These are phyloP conservation scores for Chromis chromis DNA, from an alignment of 2,797 vertebrate species.

Conservation along the genomic window DNA sequence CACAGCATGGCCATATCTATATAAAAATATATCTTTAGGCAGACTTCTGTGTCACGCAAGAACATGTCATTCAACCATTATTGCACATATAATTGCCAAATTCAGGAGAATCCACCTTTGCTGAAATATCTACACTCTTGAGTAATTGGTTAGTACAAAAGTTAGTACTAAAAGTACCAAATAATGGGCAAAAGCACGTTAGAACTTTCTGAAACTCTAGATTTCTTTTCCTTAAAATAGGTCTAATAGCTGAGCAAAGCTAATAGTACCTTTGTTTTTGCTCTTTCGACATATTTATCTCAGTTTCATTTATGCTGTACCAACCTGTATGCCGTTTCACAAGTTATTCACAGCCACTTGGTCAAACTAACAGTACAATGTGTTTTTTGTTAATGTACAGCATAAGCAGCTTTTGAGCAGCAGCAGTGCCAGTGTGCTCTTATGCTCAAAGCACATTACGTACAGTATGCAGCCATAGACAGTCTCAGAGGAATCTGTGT, in stretches of 20 bases:
- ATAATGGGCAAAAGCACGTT: background rate
- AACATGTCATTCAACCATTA: background rate
- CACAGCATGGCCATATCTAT: background rate
- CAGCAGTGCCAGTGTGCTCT: slow-evolving; percentile 25
- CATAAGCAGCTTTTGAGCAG: background rate
- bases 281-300: too few relatives aligned
- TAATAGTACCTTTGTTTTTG: background rate
- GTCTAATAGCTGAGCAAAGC: background rate
- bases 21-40: background rate
- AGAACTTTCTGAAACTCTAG: background rate
- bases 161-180: background rate
- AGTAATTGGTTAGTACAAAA: background rate
- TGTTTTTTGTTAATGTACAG: slow-evolving; percentile 9
- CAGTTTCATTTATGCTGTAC: background rate
- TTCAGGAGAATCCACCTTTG: too few relatives aligned
- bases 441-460: slow-evolving; percentile 47
- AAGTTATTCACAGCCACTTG: background rate
- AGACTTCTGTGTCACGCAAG: background rate
- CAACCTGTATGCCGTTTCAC: background rate
- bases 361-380: slow-evolving; percentile 6
- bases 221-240: background rate
- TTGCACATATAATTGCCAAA: background rate
- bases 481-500: slow-evolving; percentile 58
- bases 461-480: slow-evolving; percentile 23
- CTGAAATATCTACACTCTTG: too few relatives aligned